Base-by-base conservation (phyloP, 92 coral and sea anemone genomes). In the Muricea muricata region DNA sequence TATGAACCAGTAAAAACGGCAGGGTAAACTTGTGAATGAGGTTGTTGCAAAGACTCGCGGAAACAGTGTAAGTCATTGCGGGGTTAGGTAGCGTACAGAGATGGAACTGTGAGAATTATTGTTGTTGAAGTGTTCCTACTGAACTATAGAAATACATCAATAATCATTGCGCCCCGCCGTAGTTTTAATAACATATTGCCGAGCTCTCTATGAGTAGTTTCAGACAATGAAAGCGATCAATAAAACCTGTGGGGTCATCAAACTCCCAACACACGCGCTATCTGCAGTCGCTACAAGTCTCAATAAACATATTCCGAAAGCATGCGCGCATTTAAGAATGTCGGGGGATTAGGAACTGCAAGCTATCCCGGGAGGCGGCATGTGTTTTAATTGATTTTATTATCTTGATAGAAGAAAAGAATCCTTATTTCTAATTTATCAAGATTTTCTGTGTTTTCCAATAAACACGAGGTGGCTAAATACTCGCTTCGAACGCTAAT, bases 211-310 rank as follows among this genome's bases (percentile, higher is more conserved):
- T 78, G 83, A 78, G 70, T 58, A 37, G 71, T 31, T 78, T 56
- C 83, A 78, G 83, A 78, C 83, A 78, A 78, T 78, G 83, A 78
- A 28, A 57, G 71, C 83, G 83, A 78, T 78, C 83, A 78, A 78
- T 78, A 78, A 56, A 78, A 78, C 83, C 54, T 23, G 83, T 78
- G 83, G 83, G 83, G 83, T 78, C 70, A 78, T 78, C 83, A 58
- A 75, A 75, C 39, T 75, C 66, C 42, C 79, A 73, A 50, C 67
- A 46, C 42, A 33, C 4, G 23, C 65, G 70, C 69, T n/a, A 57
- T 58, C 70, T 78, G 69, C 83, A 57, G 45, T 56, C 83, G 50
- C 65, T 35, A 78, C 52, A 57, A 78, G 31, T 57, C 68, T 56
- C n/a, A n/a, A 39, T 37, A 78, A 78, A 78, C 71, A 78, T 50